Evolutionary conservation across 2,888 invertebrate genomes (phyloP).

Genomic region (Diogma glabrata): DNA sequence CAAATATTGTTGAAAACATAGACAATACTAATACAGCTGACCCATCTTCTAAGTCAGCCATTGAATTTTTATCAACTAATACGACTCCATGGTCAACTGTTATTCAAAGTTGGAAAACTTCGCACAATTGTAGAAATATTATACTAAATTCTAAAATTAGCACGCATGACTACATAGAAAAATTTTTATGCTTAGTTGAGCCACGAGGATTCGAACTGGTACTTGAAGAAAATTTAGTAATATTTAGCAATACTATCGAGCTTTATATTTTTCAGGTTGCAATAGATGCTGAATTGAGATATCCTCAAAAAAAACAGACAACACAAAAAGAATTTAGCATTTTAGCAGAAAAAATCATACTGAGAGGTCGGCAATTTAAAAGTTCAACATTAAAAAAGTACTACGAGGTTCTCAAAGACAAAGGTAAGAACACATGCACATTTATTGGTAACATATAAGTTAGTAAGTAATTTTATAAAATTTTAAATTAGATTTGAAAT

Average conservation of each 20-base stretch:
- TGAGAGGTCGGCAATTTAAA: background rate
- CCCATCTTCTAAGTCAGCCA: no score
- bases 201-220: background rate
- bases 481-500: background rate
- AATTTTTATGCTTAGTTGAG: background rate
- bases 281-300: background rate
- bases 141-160: background rate
- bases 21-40: no score
- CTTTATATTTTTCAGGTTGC: no score
- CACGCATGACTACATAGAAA: background rate
- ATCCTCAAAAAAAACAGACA: background rate
- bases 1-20: no score
- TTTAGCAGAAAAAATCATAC: background rate
- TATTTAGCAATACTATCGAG: no score
- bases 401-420: background rate
- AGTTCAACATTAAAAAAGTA: background rate
- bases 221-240: no score
- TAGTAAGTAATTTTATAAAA: background rate
- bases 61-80: no score
- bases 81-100: background rate
- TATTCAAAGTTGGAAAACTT: background rate
- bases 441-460: background rate
- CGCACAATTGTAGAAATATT: background rate
- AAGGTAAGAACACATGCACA: background rate
- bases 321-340: background rate